Evolutionary conservation across 2,888 invertebrate genomes (phyloP), one percentile per base, ranked within the genome.

Genomic region (Leptarthrus brevirostris): DNA sequence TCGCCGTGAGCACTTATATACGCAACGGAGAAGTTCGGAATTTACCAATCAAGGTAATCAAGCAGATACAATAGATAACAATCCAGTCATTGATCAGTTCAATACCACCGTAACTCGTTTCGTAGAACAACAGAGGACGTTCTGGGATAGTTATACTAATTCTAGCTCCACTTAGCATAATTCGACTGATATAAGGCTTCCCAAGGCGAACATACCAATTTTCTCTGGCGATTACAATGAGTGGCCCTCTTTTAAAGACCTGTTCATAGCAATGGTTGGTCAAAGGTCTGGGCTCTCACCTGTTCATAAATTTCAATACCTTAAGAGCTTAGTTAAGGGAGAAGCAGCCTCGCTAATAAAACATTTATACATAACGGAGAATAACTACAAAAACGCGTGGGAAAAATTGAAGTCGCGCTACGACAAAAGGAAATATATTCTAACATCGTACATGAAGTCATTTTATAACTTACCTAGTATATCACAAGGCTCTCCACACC

Each of bases 401-500:
- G 1, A 1, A 2, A 53, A 52, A 22, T 2, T 71, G 2, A 8
- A 10, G 0, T 1, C 0, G 8, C 34, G 70, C 3, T 71, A 53
- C 18, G 70, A 36, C 14, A 71, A 71, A 8, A 71, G 53, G n/a
- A 18, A n/a, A 16, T 36, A 36, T n/a, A 52, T 71, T 18, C 2
- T 71, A 36, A 40, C n/a, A 2, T 14, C 49, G 4, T 53, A 30
- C 22, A 36, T 71, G 5, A 16, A 20, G 12, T 0, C 36, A 22
- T 71, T 53, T 16, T 5, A 49, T 1, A 34, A 53, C 6, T 54
- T 53, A 54, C 54, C 53, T 8, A 20, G 2, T 24, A 14, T 49
- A 5, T 24, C 20, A 3, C n/a, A 12, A 24, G 8, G 1, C 4
- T 49, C 24, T 8, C 12, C 26, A n/a, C 8, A 6, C 8, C 3